Conservation (phyloP, 1,140 invertebrate species). For the Listronotus bonariensis region DNA sequence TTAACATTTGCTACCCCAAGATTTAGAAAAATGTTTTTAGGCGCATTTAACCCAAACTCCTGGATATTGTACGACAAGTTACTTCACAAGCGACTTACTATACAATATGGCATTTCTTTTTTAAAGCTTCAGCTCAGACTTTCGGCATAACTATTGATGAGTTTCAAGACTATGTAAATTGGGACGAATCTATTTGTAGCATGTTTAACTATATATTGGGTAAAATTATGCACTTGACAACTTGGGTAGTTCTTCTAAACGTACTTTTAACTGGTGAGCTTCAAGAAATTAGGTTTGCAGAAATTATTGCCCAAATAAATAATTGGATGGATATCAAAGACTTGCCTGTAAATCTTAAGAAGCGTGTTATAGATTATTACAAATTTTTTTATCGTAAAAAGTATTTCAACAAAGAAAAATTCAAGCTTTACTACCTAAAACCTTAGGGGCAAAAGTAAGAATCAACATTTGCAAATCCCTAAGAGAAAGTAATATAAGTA, state of each 20-base stretch:
- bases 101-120: slow-evolving; percentile 17
- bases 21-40: neutral
- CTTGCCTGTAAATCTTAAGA: slow-evolving; percentile 32
- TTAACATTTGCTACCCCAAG: neutral
- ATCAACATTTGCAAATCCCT: slow-evolving; percentile 35
- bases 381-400: slow-evolving; percentile 40
- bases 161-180: neutral
- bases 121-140: slow-evolving; percentile 17
- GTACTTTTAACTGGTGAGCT: slow-evolving; percentile 25
- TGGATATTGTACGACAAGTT: slow-evolving; percentile 5
- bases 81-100: neutral
- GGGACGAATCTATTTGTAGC: slow-evolving; percentile 4
- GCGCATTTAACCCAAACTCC: neutral
- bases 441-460: slow-evolving; percentile 37
- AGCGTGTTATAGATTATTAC: slow-evolving; percentile 41
- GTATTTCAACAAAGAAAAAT: slow-evolving; percentile 41
- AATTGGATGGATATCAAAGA: slow-evolving; percentile 42
- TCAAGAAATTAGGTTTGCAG: slow-evolving; percentile 40
- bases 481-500: slow-evolving; percentile 42
- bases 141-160: slow-evolving; percentile 12
- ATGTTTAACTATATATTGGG: slow-evolving; percentile 6
- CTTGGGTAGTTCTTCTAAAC: slow-evolving; percentile 10
- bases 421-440: slow-evolving; percentile 25
- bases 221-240: slow-evolving; percentile 4
- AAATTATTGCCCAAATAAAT: slow-evolving; percentile 40